These are phyloP conservation scores for Euthynnus affinis DNA, from an alignment of 2,797 vertebrate genomes.

Conservation along the genomic window DNA sequence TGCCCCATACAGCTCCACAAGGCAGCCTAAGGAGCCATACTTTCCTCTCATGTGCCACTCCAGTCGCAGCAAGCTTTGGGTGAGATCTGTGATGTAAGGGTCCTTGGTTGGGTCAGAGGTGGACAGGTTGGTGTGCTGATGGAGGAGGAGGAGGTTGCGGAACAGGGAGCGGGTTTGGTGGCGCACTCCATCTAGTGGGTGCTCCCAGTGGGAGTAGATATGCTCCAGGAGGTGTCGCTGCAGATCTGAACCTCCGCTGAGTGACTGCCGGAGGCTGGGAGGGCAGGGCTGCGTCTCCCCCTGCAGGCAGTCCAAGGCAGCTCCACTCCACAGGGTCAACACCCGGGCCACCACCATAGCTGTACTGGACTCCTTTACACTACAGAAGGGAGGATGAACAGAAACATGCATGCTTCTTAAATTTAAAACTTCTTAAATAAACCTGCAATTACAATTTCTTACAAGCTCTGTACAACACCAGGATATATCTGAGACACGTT, in stretches of 20 bases:
- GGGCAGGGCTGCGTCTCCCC: slow-evolving; percentile 68
- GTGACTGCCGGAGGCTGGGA: slow-evolving; percentile 76
- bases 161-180: slow-evolving; percentile 94
- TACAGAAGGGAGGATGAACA: slow-evolving; percentile 59
- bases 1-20: slow-evolving; percentile 91
- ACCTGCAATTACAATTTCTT: background rate
- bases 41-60: slow-evolving; percentile 97
- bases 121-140: slow-evolving; percentile 72
- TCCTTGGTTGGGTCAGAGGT: slow-evolving; percentile 73
- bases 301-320: slow-evolving; percentile 87
- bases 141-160: slow-evolving; percentile 91
- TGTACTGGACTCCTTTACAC: slow-evolving; percentile 92
- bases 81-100: slow-evolving; percentile 86
- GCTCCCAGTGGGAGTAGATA: slow-evolving; percentile 95
- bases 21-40: slow-evolving; percentile 89
- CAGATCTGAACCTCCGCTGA: slow-evolving; percentile 86
- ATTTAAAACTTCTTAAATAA: background rate
- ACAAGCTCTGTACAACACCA: background rate
- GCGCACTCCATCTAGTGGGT: slow-evolving; percentile 94
- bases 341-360: slow-evolving; percentile 92
- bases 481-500: background rate
- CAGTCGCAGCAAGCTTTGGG: slow-evolving; percentile 86
- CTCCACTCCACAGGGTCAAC: slow-evolving; percentile 91
- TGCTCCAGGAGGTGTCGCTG: slow-evolving; percentile 89
- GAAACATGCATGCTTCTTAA: background rate